Conservation (phyloP, 2,113 vertebrate genomes). For the Phycodurus eques region DNA sequence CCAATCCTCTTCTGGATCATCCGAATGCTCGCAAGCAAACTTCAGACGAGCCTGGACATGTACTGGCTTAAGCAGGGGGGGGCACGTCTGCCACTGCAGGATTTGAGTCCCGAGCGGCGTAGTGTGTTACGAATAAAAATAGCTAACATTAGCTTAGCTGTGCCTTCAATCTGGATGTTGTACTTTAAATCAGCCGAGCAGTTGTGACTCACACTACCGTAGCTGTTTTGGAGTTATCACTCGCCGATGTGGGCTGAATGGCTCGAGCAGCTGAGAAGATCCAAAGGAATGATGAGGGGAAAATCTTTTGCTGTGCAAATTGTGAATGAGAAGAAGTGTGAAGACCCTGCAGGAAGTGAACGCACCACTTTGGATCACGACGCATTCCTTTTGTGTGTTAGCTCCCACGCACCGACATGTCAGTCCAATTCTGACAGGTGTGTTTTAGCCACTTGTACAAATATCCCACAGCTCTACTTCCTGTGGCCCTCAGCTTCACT, state of each 20-base stretch:
- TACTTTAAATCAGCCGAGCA: constrained; percentile 8
- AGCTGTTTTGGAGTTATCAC: constrained; percentile 36
- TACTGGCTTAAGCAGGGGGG: too few relatives aligned
- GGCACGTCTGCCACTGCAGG: too few relatives aligned
- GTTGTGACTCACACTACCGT: constrained; percentile 22
- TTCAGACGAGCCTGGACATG: too few relatives aligned
- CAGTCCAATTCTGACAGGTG: constrained; percentile 22
- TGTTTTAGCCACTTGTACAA: constrained; percentile 36
- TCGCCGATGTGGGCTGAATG: constrained; percentile 15
- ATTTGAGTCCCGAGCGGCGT: too few relatives aligned
- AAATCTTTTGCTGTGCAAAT: constrained; percentile 13
- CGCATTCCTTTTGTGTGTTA: background rate
- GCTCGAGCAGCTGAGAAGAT: constrained; percentile 22
- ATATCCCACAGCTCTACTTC: constrained; percentile 34
- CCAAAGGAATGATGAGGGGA: constrained; percentile 30
- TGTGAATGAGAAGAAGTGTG: background rate
- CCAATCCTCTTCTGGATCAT: too few relatives aligned
- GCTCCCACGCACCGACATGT: constrained; percentile 19
- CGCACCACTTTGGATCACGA: constrained; percentile 9
- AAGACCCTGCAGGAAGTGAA: constrained; percentile 5
- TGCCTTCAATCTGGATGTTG: too few relatives aligned
- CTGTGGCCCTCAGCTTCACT: constrained; percentile 31
- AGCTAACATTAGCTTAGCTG: too few relatives aligned
- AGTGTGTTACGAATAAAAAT: too few relatives aligned
- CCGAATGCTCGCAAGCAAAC: too few relatives aligned